A percentile compares a stretch with the other conserved stretches of the same genome.
These are phyloP conservation scores for Branchipolynoe longqiensis DNA, from an alignment of 2,888 invertebrate species.

Conservation along the genomic window DNA sequence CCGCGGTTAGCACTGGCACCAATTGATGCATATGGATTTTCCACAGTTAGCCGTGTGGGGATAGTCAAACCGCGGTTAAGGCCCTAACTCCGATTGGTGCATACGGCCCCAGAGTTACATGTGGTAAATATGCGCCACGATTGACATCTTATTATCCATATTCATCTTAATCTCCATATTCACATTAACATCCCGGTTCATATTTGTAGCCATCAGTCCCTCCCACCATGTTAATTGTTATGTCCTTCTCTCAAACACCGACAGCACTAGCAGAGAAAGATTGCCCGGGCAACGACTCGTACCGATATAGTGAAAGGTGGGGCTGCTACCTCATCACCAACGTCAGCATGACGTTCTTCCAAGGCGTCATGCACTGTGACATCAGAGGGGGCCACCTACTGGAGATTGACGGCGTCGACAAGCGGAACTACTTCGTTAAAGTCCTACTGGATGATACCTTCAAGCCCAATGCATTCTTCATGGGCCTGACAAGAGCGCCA, in stretches of 20 bases:
- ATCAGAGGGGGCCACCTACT: neutral
- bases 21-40: too few species aligned
- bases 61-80: too few species aligned
- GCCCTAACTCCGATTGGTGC: too few species aligned
- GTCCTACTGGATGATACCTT: neutral
- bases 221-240: too few species aligned
- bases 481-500: neutral
- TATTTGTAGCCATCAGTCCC: too few species aligned
- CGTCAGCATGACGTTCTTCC: conserved; percentile 19
- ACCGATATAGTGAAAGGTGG: conserved; percentile 6
- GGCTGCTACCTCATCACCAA: conserved; percentile 13
- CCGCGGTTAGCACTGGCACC: too few species aligned
- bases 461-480: conserved; percentile 1
- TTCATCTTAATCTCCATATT: too few species aligned
- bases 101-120: too few species aligned
- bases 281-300: neutral
- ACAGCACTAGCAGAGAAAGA: neutral
- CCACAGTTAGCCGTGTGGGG: too few species aligned
- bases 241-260: neutral
- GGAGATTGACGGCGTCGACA: neutral
- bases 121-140: too few species aligned
- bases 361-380: conserved; percentile 16
- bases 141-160: too few species aligned
- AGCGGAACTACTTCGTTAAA: conserved; percentile 8
- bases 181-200: too few species aligned